Conservation (phyloP, 2,797 vertebrate species). For the Neomorphus geoffroyi region DNA sequence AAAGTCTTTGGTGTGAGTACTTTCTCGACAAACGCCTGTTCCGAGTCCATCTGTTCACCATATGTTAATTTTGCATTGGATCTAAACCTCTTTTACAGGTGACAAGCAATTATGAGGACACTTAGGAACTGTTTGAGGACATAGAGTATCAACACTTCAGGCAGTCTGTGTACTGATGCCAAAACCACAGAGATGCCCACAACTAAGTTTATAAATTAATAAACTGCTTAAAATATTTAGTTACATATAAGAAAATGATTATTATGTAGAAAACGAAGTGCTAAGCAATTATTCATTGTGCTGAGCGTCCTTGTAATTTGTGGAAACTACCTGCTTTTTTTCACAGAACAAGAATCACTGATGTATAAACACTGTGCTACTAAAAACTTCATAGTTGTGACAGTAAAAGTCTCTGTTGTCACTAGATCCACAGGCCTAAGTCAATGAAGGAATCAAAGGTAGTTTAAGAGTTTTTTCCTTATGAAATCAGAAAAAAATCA, state of each 20-base stretch:
- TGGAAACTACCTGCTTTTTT: constrained; percentile 1
- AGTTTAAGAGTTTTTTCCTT: background rate
- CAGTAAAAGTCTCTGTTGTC: background rate
- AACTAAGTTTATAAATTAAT: constrained; percentile 72
- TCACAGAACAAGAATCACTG: background rate
- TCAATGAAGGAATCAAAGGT: background rate
- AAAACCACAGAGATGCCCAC: constrained; percentile 43
- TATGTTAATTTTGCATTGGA: constrained; percentile 74
- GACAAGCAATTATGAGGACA: constrained; percentile 77
- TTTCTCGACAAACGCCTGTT: constrained; percentile 68
- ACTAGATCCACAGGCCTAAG: background rate
- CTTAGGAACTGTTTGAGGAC: constrained; percentile 72
- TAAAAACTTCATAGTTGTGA: background rate
- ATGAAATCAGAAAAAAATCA: background rate
- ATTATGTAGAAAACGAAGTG: constrained; percentile 57
- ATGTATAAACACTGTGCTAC: background rate
- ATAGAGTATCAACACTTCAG: constrained; percentile 66
- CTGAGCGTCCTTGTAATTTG: background rate
- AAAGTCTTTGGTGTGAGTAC: constrained; percentile 69
- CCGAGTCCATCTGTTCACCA: constrained; percentile 77
- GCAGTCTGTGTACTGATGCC: constrained; percentile 60
- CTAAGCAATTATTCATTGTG: constrained; percentile 57
- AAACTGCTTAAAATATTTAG: constrained; percentile 69
- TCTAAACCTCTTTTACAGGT: constrained; percentile 76
- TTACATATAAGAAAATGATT: constrained; percentile 58